Evolutionary conservation across 2,113 vertebrate species (phyloP), one percentile per base, ranked within the genome.

Genomic region (Sinocyclocheilus anshuiensis): DNA sequence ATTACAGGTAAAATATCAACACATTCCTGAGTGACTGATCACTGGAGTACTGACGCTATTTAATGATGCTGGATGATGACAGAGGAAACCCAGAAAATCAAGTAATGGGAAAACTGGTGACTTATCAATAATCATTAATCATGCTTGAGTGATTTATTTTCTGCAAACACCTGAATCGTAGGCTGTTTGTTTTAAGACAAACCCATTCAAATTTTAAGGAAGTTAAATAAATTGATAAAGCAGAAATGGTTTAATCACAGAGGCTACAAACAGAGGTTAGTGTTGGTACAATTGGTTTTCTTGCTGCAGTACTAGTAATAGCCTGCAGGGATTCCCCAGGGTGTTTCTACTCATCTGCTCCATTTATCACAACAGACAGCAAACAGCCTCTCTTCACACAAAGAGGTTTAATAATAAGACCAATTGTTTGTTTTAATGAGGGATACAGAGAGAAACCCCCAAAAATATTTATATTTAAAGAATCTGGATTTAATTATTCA

Each of bases 241-340:
- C 12, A 24, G 42, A 42, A 42, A 42, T 42, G 42, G 42, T 42
- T 42, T 42, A 42, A 42, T 42, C 42, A 42, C 8, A 42, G 42
- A 42, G 8, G 42, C 36, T 18, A 42, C 69, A 45, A 10, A 10
- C 9, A 22, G 22, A n/a, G 36, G 20, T 6, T 42, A 6, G 10
- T 74, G 4, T n/a, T 3, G 11, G 10, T n/a, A 45, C 0, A 45
- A 10, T 72, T 1, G 22, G 26, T 45, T n/a, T 36, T 74, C 7
- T 45, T 75, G 22, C 16, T 45, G 72, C 39, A 24, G 39, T 15
- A 75, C 2, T 7, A 39, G 6, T 48, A 48, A 48, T 24, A 42
- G 72, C 72, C 72, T 75, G 39, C 72, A 75, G 39, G 72, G 42
- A 24, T 75, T 75, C 72, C 72, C 72, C 12, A 75, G 42, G n/a